A percentile compares a stretch with the other conserved stretches of the same genome.
Evolutionary conservation across 2,888 invertebrate species (phyloP).

Genomic region (Prionchulus punctatus): DNA sequence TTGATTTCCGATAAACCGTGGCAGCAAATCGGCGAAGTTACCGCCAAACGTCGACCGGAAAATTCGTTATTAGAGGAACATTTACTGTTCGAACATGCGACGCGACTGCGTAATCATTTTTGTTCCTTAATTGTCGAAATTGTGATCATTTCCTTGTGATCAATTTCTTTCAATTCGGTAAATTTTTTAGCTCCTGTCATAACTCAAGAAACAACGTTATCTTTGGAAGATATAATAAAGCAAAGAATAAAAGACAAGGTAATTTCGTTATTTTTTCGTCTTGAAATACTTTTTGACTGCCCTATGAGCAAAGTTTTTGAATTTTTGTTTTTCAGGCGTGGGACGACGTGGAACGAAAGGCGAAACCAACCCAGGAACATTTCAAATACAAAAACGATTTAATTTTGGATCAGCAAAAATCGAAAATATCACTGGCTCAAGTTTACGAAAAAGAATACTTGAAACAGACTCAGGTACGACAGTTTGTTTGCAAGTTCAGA

Average conservation of each 20-base stretch:
- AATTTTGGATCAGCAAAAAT: conserved; percentile 77
- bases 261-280: neutral
- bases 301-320: neutral
- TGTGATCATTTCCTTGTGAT: too few relatives aligned
- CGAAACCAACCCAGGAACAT: conserved; percentile 63
- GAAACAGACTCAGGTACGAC: conserved; percentile 38
- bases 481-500: neutral
- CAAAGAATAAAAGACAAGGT: conserved; percentile 67
- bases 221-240: conserved; percentile 72
- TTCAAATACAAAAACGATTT: conserved; percentile 69
- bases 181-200: conserved; percentile 56
- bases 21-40: conserved; percentile 80
- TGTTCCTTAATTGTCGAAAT: too few relatives aligned
- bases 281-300: neutral
- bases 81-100: conserved; percentile 36
- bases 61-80: conserved; percentile 82
- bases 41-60: conserved; percentile 59
- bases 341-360: conserved; percentile 78
- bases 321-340: conserved; percentile 48
- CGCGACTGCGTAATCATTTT: conserved; percentile 16
- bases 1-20: conserved; percentile 66
- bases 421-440: conserved; percentile 75
- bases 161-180: neutral
- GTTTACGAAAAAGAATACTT: conserved; percentile 59
- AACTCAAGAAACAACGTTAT: conserved; percentile 70